Conservation (phyloP, 1,140 invertebrate species). For the Vanessa tameamea region DNA sequence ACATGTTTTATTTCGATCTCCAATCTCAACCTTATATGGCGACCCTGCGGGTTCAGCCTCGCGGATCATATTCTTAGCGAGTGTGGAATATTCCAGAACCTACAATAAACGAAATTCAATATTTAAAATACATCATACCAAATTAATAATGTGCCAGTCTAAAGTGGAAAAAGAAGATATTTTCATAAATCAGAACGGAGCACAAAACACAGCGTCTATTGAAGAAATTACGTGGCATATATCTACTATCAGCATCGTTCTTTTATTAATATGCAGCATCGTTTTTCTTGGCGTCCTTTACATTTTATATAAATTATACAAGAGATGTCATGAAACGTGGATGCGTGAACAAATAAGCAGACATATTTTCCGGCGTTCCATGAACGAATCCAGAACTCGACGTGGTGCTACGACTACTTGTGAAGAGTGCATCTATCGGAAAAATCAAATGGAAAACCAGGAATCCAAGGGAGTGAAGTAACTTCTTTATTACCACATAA, state of each 20-base stretch:
- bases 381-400: background rate
- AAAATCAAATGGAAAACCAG: slow-evolving; percentile 3
- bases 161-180: too few relatives aligned
- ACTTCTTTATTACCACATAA: background rate
- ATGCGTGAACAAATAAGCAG: slow-evolving; percentile 9
- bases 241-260: too few relatives aligned
- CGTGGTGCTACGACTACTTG: background rate
- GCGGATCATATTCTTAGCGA: slow-evolving; percentile 3
- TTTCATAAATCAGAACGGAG: background rate
- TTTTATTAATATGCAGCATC: background rate
- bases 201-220: background rate
- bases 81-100: slow-evolving; percentile 1
- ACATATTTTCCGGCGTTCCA: background rate
- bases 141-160: too few relatives aligned
- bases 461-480: background rate
- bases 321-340: background rate
- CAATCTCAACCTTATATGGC: slow-evolving; percentile 1
- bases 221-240: background rate
- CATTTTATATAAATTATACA: background rate
- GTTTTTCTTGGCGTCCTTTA: slow-evolving; percentile 7
- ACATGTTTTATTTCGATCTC: background rate
- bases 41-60: background rate
- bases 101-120: background rate
- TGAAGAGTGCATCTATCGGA: background rate
- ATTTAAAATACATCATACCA: too few relatives aligned